Percentiles rank a stretch among this genome's conserved stretches.
phyloP scores from a whole-genome alignment of 1,140 invertebrate species.

The Lithobius niger region DNA sequence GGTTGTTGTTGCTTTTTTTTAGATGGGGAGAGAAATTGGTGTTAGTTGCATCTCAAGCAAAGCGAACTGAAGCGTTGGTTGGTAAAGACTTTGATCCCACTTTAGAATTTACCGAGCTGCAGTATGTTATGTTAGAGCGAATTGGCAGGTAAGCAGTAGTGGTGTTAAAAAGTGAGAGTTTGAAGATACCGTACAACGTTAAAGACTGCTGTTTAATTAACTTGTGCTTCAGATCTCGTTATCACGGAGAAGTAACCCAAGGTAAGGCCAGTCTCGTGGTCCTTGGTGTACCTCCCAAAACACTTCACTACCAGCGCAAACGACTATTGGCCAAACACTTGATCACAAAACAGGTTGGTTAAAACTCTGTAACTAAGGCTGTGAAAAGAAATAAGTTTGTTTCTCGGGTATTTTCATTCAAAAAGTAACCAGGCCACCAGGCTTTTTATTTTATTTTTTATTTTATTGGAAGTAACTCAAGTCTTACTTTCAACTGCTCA shows the following conservation, averaged over 20 bases:
- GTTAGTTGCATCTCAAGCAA: slow-evolving; percentile 52
- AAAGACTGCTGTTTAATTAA: neutral
- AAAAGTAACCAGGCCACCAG: no score
- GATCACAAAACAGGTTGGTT: slow-evolving; percentile 51
- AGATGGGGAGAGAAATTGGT: slow-evolving; percentile 48
- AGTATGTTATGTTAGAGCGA: slow-evolving; percentile 60
- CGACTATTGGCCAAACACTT: slow-evolving; percentile 41
- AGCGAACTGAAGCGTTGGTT: slow-evolving; percentile 44
- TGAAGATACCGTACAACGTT: neutral
- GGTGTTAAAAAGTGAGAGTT: neutral
- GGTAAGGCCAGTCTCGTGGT: slow-evolving; percentile 43
- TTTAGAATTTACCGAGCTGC: slow-evolving; percentile 38
- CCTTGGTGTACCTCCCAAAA: slow-evolving; percentile 42
- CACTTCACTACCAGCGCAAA: slow-evolving; percentile 51
- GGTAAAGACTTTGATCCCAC: slow-evolving; percentile 36
- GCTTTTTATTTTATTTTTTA: no score
- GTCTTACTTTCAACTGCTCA: no score
- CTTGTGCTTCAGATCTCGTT: slow-evolving; percentile 37
- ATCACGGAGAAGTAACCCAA: slow-evolving; percentile 52
- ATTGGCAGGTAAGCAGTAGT: slow-evolving; percentile 41
- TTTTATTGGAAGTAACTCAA: no score
- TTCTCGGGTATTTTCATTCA: no score
- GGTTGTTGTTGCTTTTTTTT: no score
- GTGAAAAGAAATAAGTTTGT: no score
- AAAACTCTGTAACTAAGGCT: no score